Evolutionary conservation across 2,888 invertebrate species (phyloP).

Genomic region (Chromoteleia sp.): DNA sequence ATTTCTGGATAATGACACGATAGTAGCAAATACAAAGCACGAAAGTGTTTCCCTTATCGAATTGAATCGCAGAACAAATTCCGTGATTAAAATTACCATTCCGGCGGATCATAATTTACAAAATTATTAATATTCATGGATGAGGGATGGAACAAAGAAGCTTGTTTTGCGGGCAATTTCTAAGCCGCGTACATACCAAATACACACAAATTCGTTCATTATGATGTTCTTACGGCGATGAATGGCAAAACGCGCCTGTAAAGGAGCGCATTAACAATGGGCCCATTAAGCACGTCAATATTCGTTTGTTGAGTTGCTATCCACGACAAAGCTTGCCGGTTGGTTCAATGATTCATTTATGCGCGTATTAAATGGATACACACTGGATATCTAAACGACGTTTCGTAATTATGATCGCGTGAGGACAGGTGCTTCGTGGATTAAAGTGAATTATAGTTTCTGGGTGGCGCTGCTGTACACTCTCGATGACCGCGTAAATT

Average conservation of each 20-base stretch:
- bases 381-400: conserved; percentile 51
- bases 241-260: background rate
- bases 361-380: conserved; percentile 56
- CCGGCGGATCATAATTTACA: background rate
- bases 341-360: conserved; percentile 52
- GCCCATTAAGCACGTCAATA: conserved; percentile 49
- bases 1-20: too few species aligned
- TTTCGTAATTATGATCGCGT: conserved; percentile 65
- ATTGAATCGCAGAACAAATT: background rate
- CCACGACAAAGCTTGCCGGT: conserved; percentile 37
- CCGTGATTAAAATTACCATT: background rate
- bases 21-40: too few species aligned
- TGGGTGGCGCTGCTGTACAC: conserved; percentile 44
- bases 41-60: background rate
- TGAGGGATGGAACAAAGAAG: conserved; percentile 12
- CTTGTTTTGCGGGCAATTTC: background rate
- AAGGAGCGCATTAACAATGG: conserved; percentile 36
- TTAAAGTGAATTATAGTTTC: conserved; percentile 59
- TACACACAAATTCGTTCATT: conserved; percentile 32
- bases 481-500: conserved; percentile 57
- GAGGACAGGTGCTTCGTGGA: conserved; percentile 65
- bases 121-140: conserved; percentile 20
- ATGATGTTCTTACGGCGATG: conserved; percentile 25
- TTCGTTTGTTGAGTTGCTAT: conserved; percentile 35
- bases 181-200: background rate